phyloP scores from a whole-genome alignment of 2,888 invertebrate species.

The Abscondita cerata region DNA sequence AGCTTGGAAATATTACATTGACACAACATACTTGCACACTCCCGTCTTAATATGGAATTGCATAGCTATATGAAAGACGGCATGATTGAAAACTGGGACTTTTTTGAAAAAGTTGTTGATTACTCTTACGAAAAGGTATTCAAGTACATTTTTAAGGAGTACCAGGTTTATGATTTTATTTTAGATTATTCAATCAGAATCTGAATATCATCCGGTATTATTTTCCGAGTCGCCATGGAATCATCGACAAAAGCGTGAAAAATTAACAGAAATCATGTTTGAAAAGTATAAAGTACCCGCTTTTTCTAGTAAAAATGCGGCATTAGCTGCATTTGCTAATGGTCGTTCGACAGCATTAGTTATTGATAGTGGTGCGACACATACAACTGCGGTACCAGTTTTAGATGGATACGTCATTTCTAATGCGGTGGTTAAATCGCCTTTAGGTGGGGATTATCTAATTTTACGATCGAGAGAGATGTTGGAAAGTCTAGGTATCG shows the following conservation, averaged over 20 bases:
- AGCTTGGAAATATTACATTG: slow-evolving; percentile 81
- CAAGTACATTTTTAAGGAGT: neutral
- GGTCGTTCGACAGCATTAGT: slow-evolving; percentile 88
- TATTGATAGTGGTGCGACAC: slow-evolving; percentile 91
- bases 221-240: slow-evolving; percentile 99
- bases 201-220: slow-evolving; percentile 94
- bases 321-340: slow-evolving; percentile 96
- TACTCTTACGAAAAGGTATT: slow-evolving; percentile 87
- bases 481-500: slow-evolving; percentile 63
- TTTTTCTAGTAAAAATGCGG: slow-evolving; percentile 97
- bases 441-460: slow-evolving; percentile 95
- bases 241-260: slow-evolving; percentile 88
- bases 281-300: slow-evolving; percentile 99
- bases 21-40: slow-evolving; percentile 91
- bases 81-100: slow-evolving; percentile 98
- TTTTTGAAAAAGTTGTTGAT: slow-evolving; percentile 95
- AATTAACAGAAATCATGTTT: slow-evolving; percentile 95
- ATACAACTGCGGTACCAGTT: slow-evolving; percentile 97
- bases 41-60: slow-evolving; percentile 91
- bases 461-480: slow-evolving; percentile 72
- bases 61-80: slow-evolving; percentile 96
- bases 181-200: slow-evolving; percentile 88
- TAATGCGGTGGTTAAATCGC: slow-evolving; percentile 94
- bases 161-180: slow-evolving; percentile 4
- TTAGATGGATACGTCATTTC: slow-evolving; percentile 91